Percentiles rank a stretch among this genome's conserved stretches.
phyloP scores from a whole-genome alignment of 2,888 invertebrate species.

The Metalampra italica region DNA sequence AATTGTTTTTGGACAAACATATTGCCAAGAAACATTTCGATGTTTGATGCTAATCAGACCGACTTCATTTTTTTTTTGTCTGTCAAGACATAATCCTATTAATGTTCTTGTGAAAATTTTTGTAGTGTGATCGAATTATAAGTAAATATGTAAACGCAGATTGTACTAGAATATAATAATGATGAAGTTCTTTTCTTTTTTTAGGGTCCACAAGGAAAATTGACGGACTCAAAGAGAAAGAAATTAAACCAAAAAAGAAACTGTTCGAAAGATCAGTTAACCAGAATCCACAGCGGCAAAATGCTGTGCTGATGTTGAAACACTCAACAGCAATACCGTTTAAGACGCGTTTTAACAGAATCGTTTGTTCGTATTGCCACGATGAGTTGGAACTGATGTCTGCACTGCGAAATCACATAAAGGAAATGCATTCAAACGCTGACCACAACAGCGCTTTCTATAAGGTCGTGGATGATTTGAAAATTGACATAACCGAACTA shows the following conservation, averaged over 20 bases:
- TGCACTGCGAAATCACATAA: conserved; percentile 57
- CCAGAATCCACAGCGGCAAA: conserved; percentile 70
- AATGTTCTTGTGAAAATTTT: too few species aligned
- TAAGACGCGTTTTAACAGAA: conserved; percentile 69
- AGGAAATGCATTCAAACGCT: conserved; percentile 49
- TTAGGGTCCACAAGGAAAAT: conserved; percentile 66
- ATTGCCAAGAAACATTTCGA: conserved; percentile 75
- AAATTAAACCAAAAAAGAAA: conserved; percentile 68
- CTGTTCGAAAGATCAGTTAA: conserved; percentile 70
- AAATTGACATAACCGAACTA: conserved; percentile 63
- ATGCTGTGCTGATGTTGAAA: conserved; percentile 63
- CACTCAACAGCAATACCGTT: conserved; percentile 67
- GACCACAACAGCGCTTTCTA: conserved; percentile 68
- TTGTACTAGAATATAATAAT: conserved; percentile 52
- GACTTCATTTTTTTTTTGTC: too few species aligned
- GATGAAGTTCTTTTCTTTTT: conserved; percentile 69
- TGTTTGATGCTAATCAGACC: conserved; percentile 22
- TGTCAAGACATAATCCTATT: too few species aligned
- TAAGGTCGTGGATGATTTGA: conserved; percentile 63
- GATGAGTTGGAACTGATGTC: conserved; percentile 67
- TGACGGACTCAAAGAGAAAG: conserved; percentile 54
- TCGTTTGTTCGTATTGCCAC: conserved; percentile 67
- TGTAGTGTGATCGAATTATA: not conserved
- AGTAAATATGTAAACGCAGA: conserved; percentile 15
- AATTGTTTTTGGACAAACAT: conserved; percentile 75